These are phyloP conservation scores for Pterocles orientalis DNA, from an alignment of 2,113 vertebrate species.

Conservation along the genomic window DNA sequence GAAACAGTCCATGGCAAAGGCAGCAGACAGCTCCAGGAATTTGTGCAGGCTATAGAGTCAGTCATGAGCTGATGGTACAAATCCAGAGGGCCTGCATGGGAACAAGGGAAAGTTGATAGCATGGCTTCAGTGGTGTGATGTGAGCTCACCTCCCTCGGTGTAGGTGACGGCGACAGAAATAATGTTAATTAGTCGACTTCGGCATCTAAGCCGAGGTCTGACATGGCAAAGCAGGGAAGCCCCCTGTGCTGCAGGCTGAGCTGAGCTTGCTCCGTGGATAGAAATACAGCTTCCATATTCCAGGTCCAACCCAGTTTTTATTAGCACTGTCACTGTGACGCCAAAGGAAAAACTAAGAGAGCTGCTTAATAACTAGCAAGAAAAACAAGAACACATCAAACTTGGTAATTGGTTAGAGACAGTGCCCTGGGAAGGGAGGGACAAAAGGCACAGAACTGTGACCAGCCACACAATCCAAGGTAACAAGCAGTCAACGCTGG, in stretches of 20 bases:
- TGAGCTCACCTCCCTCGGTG: background rate
- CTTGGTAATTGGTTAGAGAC: constrained; percentile 30
- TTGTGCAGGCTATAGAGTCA: background rate
- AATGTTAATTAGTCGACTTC: background rate
- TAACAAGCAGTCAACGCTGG: constrained; percentile 25
- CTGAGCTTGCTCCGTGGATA: background rate
- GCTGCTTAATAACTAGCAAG: background rate
- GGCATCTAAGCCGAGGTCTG: background rate
- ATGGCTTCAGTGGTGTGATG: background rate
- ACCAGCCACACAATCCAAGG: constrained; percentile 3
- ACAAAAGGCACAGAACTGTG: constrained; percentile 59
- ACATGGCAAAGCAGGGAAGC: background rate
- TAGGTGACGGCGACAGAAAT: background rate
- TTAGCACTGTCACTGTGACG: background rate
- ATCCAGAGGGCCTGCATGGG: background rate
- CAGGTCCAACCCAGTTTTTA: background rate
- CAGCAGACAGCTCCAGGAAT: background rate
- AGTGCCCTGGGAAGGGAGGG: constrained; percentile 8
- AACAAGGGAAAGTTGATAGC: background rate
- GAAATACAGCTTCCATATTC: background rate
- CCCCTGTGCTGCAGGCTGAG: background rate
- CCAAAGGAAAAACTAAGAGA: background rate
- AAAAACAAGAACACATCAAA: constrained; percentile 7
- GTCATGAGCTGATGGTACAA: background rate
- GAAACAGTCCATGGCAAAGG: background rate